Evolutionary conservation across 2,113 vertebrate species (phyloP).

Genomic region (Poeciliopsis retropinna): DNA sequence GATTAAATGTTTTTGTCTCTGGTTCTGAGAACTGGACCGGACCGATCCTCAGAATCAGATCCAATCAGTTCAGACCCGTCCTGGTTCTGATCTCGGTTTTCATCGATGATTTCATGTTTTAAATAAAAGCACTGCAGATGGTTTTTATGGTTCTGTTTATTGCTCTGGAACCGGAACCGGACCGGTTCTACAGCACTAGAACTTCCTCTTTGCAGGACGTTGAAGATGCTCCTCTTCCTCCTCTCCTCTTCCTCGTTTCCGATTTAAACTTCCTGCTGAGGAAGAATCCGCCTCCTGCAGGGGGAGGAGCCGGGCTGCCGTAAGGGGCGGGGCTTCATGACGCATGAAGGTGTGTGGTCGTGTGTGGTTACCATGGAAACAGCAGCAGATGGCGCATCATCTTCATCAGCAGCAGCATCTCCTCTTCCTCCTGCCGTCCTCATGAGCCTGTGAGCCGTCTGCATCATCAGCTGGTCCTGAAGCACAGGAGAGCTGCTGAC

Average conservation of each 20-base stretch:
- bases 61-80: no score
- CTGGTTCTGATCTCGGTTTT: no score
- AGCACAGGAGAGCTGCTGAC: background rate
- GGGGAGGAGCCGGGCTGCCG: background rate
- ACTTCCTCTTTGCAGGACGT: slow-evolving; percentile 48
- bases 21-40: no score
- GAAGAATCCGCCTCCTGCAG: slow-evolving; percentile 20
- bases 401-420: no score
- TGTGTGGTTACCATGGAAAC: slow-evolving; percentile 39
- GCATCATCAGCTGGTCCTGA: slow-evolving; percentile 65
- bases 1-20: no score
- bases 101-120: no score
- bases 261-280: background rate
- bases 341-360: background rate
- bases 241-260: slow-evolving; percentile 55
- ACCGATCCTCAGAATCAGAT: no score
- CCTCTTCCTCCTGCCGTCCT: slow-evolving; percentile 15
- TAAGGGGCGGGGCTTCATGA: background rate
- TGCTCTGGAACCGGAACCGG: no score
- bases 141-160: no score
- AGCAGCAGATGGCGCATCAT: background rate
- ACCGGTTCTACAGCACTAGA: no score
- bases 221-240: slow-evolving; percentile 6
- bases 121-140: no score
- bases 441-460: slow-evolving; percentile 67